Evolutionary conservation across 2,797 vertebrate species (phyloP).

Genomic region (Threskiornis aethiopicus): DNA sequence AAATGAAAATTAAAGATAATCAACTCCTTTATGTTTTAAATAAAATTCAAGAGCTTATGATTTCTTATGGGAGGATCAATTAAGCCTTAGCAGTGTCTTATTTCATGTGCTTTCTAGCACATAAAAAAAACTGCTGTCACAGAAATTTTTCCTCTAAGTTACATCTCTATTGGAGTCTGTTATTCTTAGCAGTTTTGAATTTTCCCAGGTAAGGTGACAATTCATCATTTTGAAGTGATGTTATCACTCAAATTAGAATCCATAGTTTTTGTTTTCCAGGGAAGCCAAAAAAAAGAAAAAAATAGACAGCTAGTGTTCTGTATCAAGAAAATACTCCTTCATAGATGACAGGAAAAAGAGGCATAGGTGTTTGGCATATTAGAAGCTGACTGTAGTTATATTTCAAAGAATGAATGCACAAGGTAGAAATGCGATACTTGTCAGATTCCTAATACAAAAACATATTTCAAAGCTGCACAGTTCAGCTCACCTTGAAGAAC

Average conservation of each 20-base stretch:
- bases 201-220: not conserved
- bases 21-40: not conserved
- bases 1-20: not conserved
- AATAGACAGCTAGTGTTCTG: not conserved
- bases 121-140: not conserved
- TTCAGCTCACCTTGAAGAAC: constrained; percentile 4
- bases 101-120: not conserved
- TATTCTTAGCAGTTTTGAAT: not conserved
- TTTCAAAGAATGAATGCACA: constrained; percentile 9
- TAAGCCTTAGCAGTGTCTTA: not conserved
- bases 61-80: not conserved
- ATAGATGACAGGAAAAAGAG: not conserved
- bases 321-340: not conserved
- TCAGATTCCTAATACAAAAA: not conserved
- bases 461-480: constrained; percentile 13
- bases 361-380: not conserved
- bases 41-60: not conserved
- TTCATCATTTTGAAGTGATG: not conserved
- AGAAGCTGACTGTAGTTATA: not conserved
- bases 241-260: not conserved
- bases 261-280: not conserved
- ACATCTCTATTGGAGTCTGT: not conserved
- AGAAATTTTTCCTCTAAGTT: not conserved
- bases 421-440: not conserved
- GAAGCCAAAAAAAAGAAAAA: not conserved